These are phyloP conservation scores for Condylostylus longicornis DNA, from an alignment of 1,140 invertebrate genomes.

Conservation along the genomic window DNA sequence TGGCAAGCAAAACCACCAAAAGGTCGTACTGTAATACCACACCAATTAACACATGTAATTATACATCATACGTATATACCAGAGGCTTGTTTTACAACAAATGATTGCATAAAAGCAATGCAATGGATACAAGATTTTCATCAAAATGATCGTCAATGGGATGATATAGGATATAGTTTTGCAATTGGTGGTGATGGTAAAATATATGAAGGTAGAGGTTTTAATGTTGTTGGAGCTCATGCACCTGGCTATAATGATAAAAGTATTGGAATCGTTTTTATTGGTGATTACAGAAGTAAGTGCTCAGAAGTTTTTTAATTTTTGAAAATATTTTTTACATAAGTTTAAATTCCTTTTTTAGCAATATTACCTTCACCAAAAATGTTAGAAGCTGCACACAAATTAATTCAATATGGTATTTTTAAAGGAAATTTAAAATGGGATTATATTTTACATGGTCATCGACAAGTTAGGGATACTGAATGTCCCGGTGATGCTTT, in stretches of 20 bases:
- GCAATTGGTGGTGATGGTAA: constrained; percentile 38
- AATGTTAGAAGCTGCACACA: constrained; percentile 43
- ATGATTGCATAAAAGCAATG: constrained; percentile 37
- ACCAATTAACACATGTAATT: too few relatives aligned
- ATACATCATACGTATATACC: constrained; percentile 57
- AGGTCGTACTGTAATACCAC: too few relatives aligned
- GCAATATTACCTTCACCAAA: constrained; percentile 33
- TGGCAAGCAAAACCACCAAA: too few relatives aligned
- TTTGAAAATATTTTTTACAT: too few relatives aligned
- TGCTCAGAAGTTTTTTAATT: not conserved
- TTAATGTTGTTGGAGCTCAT: constrained; percentile 49
- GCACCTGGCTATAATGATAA: constrained; percentile 46
- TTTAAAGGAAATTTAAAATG: constrained; percentile 16
- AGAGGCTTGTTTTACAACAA: constrained; percentile 35
- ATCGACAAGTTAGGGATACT: constrained; percentile 49
- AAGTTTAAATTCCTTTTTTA: too few relatives aligned
- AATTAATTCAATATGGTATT: constrained; percentile 47
- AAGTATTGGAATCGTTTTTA: constrained; percentile 48
- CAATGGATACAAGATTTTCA: constrained; percentile 41
- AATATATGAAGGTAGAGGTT: constrained; percentile 54
- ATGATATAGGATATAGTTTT: constrained; percentile 53
- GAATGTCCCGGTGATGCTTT: constrained; percentile 49
- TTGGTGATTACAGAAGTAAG: constrained; percentile 37
- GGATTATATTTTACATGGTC: constrained; percentile 41
- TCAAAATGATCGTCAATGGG: constrained; percentile 44